Percentiles rank a stretch among this genome's conserved stretches.
phyloP scores from a whole-genome alignment of 2,113 vertebrate genomes.

The Mola mola region DNA sequence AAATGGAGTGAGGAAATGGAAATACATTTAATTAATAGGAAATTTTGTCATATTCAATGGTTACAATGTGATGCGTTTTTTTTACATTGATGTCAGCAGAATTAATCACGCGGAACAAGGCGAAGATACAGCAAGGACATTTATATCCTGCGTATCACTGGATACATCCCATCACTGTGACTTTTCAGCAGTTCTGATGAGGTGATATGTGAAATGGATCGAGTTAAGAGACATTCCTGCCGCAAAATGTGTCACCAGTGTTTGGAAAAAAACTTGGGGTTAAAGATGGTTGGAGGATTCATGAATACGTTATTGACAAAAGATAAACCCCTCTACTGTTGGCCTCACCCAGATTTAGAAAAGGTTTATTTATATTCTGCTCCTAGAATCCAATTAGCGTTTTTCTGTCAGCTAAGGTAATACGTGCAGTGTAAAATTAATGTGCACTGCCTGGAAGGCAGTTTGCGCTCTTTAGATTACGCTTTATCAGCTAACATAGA shows the following conservation, averaged over 20 bases:
- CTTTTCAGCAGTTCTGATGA: slow-evolving; percentile 53
- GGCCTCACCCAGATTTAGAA: neutral
- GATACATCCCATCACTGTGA: slow-evolving; percentile 22
- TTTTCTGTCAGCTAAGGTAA: slow-evolving; percentile 8
- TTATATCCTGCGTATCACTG: slow-evolving; percentile 42
- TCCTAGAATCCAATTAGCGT: slow-evolving; percentile 27
- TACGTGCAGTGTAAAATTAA: slow-evolving; percentile 24
- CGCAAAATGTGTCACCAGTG: slow-evolving; percentile 26
- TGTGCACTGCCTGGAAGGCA: slow-evolving; percentile 11
- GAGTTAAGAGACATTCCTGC: slow-evolving; percentile 22
- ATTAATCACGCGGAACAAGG: slow-evolving; percentile 64
- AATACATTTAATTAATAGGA: slow-evolving; percentile 31
- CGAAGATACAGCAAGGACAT: slow-evolving; percentile 38
- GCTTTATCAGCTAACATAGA: slow-evolving; percentile 23
- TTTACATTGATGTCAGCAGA: slow-evolving; percentile 37
- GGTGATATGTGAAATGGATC: slow-evolving; percentile 51
- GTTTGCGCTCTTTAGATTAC: slow-evolving; percentile 12
- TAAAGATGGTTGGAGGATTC: neutral
- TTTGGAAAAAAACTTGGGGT: slow-evolving; percentile 15
- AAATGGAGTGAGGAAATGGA: slow-evolving; percentile 5
- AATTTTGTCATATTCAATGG: slow-evolving; percentile 31
- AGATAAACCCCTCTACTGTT: slow-evolving; percentile 10
- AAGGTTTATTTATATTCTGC: slow-evolving; percentile 5
- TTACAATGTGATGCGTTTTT: slow-evolving; percentile 17
- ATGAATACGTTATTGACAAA: slow-evolving; percentile 53